Evolutionary conservation across 2,113 vertebrate species (phyloP).

Genomic region (Ailuropoda melanoleuca): DNA sequence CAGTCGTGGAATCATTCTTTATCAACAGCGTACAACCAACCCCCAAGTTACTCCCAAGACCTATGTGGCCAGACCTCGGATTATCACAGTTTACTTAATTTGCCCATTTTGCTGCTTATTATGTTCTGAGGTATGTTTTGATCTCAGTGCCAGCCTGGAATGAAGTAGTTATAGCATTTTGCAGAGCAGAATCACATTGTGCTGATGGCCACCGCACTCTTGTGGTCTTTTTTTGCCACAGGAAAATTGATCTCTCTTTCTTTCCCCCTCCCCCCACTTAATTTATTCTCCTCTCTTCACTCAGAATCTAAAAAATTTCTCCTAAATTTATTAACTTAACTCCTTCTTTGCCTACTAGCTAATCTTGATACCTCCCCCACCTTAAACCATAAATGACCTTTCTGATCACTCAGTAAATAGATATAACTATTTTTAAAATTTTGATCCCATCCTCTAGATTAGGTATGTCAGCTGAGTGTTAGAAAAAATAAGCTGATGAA

Average conservation of each 20-base stretch:
- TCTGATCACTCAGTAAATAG: background rate
- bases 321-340: background rate
- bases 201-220: background rate
- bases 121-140: background rate
- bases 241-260: background rate
- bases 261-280: background rate
- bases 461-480: background rate
- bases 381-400: background rate
- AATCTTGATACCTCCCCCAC: background rate
- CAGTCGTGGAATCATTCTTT: background rate
- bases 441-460: background rate
- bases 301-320: background rate
- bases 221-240: background rate
- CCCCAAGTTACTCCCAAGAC: background rate
- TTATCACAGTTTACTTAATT: background rate
- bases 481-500: background rate
- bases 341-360: background rate
- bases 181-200: background rate
- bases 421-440: background rate
- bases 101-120: background rate
- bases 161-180: background rate
- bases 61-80: background rate
- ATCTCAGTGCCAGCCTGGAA: background rate
- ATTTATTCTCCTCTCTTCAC: background rate
- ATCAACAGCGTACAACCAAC: background rate